These are phyloP conservation scores for Hanleya hanleyi DNA, from an alignment of 2,888 invertebrate species.

Conservation along the genomic window DNA sequence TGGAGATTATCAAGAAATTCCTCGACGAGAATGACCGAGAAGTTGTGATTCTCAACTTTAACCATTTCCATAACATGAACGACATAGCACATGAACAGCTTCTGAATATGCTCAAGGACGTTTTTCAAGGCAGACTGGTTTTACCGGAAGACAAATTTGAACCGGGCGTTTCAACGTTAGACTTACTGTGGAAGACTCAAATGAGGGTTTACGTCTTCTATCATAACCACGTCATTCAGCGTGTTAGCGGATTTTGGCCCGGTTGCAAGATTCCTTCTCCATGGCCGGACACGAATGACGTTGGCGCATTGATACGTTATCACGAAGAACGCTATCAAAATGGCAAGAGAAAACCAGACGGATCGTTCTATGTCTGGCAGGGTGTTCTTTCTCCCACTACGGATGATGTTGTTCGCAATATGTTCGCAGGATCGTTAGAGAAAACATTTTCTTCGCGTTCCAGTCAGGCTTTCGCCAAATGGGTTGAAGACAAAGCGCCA, in stretches of 20 bases:
- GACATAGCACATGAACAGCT: constrained; percentile 80
- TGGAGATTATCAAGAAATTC: constrained; percentile 81
- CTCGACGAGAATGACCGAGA: constrained; percentile 83
- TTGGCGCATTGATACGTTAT: constrained; percentile 78
- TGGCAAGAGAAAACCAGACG: constrained; percentile 74
- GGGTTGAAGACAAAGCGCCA: constrained; percentile 68
- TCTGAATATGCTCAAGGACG: constrained; percentile 77
- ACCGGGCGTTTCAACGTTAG: constrained; percentile 77
- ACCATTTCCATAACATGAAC: constrained; percentile 86
- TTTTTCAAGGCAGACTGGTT: constrained; percentile 80
- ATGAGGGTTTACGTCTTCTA: constrained; percentile 76
- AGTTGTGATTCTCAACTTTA: constrained; percentile 86
- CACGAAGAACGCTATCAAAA: constrained; percentile 77
- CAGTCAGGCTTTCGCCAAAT: constrained; percentile 67
- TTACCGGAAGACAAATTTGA: constrained; percentile 76
- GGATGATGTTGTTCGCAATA: constrained; percentile 54
- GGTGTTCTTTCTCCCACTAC: constrained; percentile 82
- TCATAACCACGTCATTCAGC: constrained; percentile 45
- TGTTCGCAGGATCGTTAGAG: constrained; percentile 70
- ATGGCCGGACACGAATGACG: constrained; percentile 84
- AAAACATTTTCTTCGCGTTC: constrained; percentile 71
- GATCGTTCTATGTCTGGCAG: constrained; percentile 85
- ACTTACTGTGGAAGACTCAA: constrained; percentile 76
- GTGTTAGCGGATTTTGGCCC: constrained; percentile 78
- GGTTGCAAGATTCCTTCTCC: constrained; percentile 83